Evolutionary conservation across 1,140 invertebrate species (phyloP), one percentile per base, ranked within the genome.

Genomic region (Eulimnadia texana): DNA sequence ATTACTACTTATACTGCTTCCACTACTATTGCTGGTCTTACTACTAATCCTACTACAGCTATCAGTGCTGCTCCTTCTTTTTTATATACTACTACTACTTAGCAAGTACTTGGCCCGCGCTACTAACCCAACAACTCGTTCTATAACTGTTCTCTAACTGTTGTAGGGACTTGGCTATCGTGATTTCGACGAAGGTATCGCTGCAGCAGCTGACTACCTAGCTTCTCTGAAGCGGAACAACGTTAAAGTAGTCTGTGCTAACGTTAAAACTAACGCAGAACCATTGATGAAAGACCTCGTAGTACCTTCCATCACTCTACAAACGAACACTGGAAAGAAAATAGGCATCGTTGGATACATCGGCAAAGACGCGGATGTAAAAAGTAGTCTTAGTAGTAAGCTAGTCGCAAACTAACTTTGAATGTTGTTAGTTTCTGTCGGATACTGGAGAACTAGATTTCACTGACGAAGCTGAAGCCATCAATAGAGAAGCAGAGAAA

Each of bases 241-340:
- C 27, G 24, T 61, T n/a, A 20, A 29, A 23, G 60, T 61, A 22
- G n/a, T 61, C 29, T 61, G 60, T 23, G 24, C 60, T 19, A 61
- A 61, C 42, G 22, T 61, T 23, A 51, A 61, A 10, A 22, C 53
- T 61, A 28, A 10, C 20, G 16, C 11, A 3, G 60, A 61, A 42
- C 60, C 29, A 13, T 27, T 25, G 28, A 27, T 61, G 60, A 55
- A 33, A 9, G 51, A 42, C 22, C 25, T 61, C 19, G 13, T 54
- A 33, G 20, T 42, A 29, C 49, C 24, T 53, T 61, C 51, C 16
- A 22, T 54, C 9, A 20, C 53, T 2, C n/a, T 24, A 3, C 16
- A 54, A 11, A 52, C 50, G 16, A 9, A 25, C 9, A 11, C 16
- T 11, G 58, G 11, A 0, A 53, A 25, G 6, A n/a, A 29, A 61